Conservation (phyloP, 2,888 invertebrate species). For the Eurytoma californica region DNA sequence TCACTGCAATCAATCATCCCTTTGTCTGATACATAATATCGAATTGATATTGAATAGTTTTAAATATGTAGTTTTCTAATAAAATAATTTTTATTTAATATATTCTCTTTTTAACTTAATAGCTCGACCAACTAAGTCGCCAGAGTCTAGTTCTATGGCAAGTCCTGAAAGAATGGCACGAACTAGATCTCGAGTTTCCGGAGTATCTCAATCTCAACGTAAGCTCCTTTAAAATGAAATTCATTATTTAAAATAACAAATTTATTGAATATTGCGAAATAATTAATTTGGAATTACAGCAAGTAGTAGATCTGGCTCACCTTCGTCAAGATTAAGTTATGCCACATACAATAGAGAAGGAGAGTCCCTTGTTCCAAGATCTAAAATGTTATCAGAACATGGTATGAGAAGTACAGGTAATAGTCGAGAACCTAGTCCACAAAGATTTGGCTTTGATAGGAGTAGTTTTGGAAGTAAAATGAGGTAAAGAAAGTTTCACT, state of each 20-base stretch:
- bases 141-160: constrained; percentile 77
- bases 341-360: constrained; percentile 80
- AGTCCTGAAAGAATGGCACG: constrained; percentile 79
- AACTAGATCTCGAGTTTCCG: constrained; percentile 82
- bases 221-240: constrained; percentile 73
- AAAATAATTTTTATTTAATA: not conserved
- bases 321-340: constrained; percentile 89
- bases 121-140: constrained; percentile 82
- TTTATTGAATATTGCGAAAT: constrained; percentile 21
- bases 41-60: not conserved
- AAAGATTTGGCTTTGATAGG: constrained; percentile 71
- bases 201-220: constrained; percentile 96
- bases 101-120: constrained; percentile 37
- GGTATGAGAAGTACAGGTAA: constrained; percentile 71
- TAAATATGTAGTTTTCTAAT: constrained; percentile 1
- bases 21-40: not conserved
- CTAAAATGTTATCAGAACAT: constrained; percentile 81
- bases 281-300: constrained; percentile 78
- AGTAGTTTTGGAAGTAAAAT: constrained; percentile 69
- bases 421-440: constrained; percentile 76
- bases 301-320: constrained; percentile 94
- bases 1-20: constrained; percentile 7
- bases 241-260: constrained; percentile 1
- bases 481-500: constrained; percentile 59
- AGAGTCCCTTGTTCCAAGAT: constrained; percentile 76